A percentile compares a stretch with the other conserved stretches of the same genome.
Evolutionary conservation across 2,888 invertebrate species (phyloP).

Genomic region (Phania funesta): DNA sequence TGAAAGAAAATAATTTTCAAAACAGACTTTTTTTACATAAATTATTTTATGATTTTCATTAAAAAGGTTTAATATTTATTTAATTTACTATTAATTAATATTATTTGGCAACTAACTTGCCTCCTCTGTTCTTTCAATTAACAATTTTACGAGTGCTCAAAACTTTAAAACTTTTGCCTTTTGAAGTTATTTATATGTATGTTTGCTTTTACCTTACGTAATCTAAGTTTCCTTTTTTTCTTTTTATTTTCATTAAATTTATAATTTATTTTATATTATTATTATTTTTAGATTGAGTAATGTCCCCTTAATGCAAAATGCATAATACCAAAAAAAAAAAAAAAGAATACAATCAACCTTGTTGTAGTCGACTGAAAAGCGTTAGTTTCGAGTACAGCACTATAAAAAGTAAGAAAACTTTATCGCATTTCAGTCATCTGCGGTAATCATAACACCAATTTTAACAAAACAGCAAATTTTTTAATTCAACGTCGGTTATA

Average conservation of each 20-base stretch:
- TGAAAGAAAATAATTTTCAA: constrained; percentile 29
- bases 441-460: too few relatives aligned
- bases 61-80: constrained; percentile 25
- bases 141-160: constrained; percentile 40
- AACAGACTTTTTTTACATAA: constrained; percentile 27
- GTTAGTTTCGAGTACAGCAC: too few relatives aligned
- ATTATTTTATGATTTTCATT: constrained; percentile 19
- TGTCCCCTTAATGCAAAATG: constrained; percentile 8
- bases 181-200: constrained; percentile 5
- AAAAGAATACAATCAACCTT: too few relatives aligned
- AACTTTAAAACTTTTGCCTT: constrained; percentile 46
- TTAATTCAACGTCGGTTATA: too few relatives aligned
- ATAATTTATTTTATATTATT: constrained; percentile 9
- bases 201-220: constrained; percentile 14
- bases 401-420: too few relatives aligned
- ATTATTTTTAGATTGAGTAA: not conserved
- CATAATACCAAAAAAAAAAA: not conserved
- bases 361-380: too few relatives aligned
- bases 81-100: constrained; percentile 18
- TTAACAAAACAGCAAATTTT: too few relatives aligned
- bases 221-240: constrained; percentile 1
- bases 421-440: too few relatives aligned
- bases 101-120: constrained; percentile 39
- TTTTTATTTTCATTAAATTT: constrained; percentile 37
- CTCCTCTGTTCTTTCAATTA: constrained; percentile 36